Base-by-base conservation (phyloP, 1,140 invertebrate genomes). In the Hormaphis cornu region DNA sequence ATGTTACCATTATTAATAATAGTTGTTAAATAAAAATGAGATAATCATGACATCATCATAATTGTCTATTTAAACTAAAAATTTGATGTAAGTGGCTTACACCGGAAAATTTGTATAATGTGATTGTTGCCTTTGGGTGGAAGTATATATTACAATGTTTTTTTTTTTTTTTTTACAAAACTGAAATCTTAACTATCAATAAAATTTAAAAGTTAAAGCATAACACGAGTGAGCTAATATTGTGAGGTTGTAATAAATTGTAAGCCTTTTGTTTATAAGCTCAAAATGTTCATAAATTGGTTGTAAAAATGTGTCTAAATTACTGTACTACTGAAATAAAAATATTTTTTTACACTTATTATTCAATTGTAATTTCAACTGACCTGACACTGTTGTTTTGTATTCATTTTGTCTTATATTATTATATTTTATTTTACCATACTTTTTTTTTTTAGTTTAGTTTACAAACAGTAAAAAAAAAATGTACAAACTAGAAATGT, bases 1-100 rank as follows among this genome's bases (percentile, higher is more conserved):
- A 70, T 70, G 53, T 59, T 70, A 70, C 58, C 53, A 56, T 59
- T 59, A 70, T 40, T 69, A 69, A 70, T 58, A 58, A 70, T 56
- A 58, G 24, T 58, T 58, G 20, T 66, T 66, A 22, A 50, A 48
- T 48, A 48, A 66, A 46, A 66, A 66, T 33, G 40, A 33, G 44
- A 48, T 61, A 44, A 66, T 66, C 61, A 66, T 66, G 61, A 50
- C 61, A 7, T 48, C 59, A 66, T 16, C 28, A 46, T 50, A 50
- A 30, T 66, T 66, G 3, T 46, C 44, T n/a, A 48, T 48, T 46
- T 30, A 33, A 33, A 66, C 18, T 50, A 48, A 35, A n/a, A 26
- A 50, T 20, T 50, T 66, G 26, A 46, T 63, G 42, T 46, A 44
- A 46, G 42, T 66, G 44, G 40, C 61, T 66, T 66, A 8, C 8